Evolutionary conservation across 2,888 invertebrate species (phyloP).

Genomic region (Carpatolechia fugitivella): DNA sequence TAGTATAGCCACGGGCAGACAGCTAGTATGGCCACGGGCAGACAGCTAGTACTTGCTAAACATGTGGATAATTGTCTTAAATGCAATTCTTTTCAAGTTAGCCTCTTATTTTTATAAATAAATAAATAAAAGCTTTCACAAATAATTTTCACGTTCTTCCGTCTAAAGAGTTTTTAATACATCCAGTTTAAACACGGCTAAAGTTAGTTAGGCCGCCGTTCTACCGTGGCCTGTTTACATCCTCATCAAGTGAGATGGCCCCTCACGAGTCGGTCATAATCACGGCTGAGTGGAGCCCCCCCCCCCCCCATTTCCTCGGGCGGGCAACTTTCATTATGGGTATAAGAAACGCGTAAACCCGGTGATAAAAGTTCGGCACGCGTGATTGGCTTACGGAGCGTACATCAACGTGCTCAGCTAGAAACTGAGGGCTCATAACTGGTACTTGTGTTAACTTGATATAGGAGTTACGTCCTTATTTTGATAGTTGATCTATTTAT

Average conservation of each 20-base stretch:
- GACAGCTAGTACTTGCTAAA: too few relatives aligned
- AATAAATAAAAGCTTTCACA: too few relatives aligned
- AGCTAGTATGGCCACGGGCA: too few relatives aligned
- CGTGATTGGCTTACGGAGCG: background rate
- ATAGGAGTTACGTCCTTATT: too few relatives aligned
- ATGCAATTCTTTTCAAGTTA: too few relatives aligned
- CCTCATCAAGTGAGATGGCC: background rate
- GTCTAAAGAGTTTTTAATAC: background rate
- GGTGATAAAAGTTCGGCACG: background rate
- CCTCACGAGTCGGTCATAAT: background rate
- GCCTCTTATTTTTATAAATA: too few relatives aligned
- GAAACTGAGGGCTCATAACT: background rate
- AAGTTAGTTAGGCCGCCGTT: background rate
- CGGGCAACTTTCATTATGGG: background rate
- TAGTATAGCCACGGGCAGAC: too few relatives aligned
- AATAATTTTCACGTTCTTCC: too few relatives aligned
- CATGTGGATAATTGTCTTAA: too few relatives aligned
- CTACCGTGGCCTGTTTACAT: background rate
- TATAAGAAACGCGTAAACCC: background rate
- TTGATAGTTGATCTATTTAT: too few relatives aligned
- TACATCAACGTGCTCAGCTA: background rate
- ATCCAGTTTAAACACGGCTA: background rate
- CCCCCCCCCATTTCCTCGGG: background rate
- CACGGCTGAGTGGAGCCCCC: background rate
- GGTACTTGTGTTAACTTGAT: too few relatives aligned